Conservation (phyloP, 2,113 vertebrate species). For the Cryptotis parvus region DNA sequence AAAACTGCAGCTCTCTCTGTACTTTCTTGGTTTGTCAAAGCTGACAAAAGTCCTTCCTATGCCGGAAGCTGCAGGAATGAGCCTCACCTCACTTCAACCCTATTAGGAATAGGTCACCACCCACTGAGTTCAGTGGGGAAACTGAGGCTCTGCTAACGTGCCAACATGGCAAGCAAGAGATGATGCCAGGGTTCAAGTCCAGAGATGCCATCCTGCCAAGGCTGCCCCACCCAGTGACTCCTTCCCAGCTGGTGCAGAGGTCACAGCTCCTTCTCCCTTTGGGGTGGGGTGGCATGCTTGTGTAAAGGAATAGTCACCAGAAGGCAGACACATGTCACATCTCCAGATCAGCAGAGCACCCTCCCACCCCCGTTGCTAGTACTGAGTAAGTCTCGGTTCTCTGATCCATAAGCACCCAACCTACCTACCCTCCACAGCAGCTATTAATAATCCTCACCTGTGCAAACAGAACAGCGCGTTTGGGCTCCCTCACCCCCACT, state of each 20-base stretch:
- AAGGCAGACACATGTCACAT: neutral
- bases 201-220: neutral
- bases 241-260: neutral
- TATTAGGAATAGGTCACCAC: too few relatives aligned
- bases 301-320: accelerated
- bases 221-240: neutral
- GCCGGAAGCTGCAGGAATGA: neutral
- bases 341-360: neutral
- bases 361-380: neutral
- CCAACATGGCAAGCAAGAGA: neutral
- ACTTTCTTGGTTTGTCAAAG: neutral
- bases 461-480: constrained; percentile 4
- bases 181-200: neutral
- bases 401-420: neutral
- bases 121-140: neutral
- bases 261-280: neutral
- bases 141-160: neutral
- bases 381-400: constrained; percentile 40
- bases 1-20: neutral
- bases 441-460: constrained; percentile 68
- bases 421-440: neutral
- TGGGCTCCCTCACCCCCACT: constrained; percentile 19
- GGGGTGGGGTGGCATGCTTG: neutral
- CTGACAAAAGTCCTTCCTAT: neutral
- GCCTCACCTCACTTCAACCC: neutral